A percentile compares a stretch with the other conserved stretches of the same genome.
These are phyloP conservation scores for Phymanthus crucifer DNA, from an alignment of 92 coral and sea anemone species.

Conservation along the genomic window DNA sequence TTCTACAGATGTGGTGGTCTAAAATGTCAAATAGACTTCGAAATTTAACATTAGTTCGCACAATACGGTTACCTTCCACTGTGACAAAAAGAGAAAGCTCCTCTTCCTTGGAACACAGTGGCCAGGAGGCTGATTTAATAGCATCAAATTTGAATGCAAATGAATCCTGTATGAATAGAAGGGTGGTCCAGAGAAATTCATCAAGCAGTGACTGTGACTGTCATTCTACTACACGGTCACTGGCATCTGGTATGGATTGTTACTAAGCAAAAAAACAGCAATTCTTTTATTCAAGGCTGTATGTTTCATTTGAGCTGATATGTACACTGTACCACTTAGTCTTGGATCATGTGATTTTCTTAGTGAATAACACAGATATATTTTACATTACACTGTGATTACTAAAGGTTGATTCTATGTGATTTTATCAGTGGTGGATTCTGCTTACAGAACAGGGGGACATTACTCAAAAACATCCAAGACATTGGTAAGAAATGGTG, in stretches of 20 bases:
- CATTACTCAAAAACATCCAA: slow-evolving; percentile 55
- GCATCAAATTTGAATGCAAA: neutral
- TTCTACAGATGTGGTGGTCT: slow-evolving; percentile 78
- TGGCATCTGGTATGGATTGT: slow-evolving; percentile 35
- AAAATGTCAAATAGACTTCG: slow-evolving; percentile 71
- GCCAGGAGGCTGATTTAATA: neutral
- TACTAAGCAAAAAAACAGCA: neutral
- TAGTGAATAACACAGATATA: too few species aligned
- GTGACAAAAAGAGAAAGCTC: slow-evolving; percentile 13
- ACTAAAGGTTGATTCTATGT: neutral
- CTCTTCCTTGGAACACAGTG: neutral
- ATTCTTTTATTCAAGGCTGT: too few species aligned
- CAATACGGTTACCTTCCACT: slow-evolving; percentile 41
- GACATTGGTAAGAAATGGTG: slow-evolving; percentile 54
- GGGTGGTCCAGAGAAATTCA: slow-evolving; percentile 1
- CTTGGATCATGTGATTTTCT: too few species aligned
- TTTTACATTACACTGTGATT: neutral
- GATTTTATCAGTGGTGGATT: slow-evolving; percentile 48
- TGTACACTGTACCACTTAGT: too few species aligned
- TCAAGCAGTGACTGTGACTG: neutral
- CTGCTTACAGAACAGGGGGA: slow-evolving; percentile 61
- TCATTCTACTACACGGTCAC: slow-evolving; percentile 20
- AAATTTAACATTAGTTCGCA: slow-evolving; percentile 58
- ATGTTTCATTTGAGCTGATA: too few species aligned
- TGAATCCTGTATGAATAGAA: neutral